Percentiles rank a stretch among this genome's conserved stretches.
phyloP scores from a whole-genome alignment of 2,797 vertebrate species.

The Taenioides sp. region DNA sequence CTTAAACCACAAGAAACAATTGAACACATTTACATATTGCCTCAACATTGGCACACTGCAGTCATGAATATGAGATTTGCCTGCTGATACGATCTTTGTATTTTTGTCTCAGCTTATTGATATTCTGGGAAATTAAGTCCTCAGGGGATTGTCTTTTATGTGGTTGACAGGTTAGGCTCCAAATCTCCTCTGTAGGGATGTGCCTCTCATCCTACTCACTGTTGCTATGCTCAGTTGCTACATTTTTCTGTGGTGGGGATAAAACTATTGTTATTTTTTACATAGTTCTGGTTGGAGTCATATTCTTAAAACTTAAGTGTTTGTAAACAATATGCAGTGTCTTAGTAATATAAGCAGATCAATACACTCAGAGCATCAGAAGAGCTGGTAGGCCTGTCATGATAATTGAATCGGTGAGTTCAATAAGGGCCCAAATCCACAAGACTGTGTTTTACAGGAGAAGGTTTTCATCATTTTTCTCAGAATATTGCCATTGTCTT shows the following conservation, averaged over 20 bases:
- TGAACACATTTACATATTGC: slow-evolving; percentile 11
- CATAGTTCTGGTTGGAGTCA: background rate
- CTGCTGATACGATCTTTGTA: slow-evolving; percentile 10
- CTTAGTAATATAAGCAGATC: background rate
- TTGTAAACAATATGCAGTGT: background rate
- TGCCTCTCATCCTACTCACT: slow-evolving; percentile 83
- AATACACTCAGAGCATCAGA: background rate
- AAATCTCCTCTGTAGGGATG: slow-evolving; percentile 69
- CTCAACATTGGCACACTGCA: slow-evolving; percentile 1
- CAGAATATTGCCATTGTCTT: too few relatives aligned
- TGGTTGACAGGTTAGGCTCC: slow-evolving; percentile 71
- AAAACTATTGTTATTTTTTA: too few relatives aligned
- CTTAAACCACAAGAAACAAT: slow-evolving; percentile 1
- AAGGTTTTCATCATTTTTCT: too few relatives aligned
- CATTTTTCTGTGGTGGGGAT: slow-evolving; percentile 35
- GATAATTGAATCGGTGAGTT: too few relatives aligned
- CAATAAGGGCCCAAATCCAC: too few relatives aligned
- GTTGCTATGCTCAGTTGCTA: slow-evolving; percentile 74
- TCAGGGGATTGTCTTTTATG: slow-evolving; percentile 77
- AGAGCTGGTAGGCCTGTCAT: too few relatives aligned
- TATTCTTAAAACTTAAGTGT: background rate
- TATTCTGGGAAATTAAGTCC: slow-evolving; percentile 77
- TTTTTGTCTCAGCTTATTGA: slow-evolving; percentile 9
- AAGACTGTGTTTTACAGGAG: too few relatives aligned
- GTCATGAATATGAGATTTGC: slow-evolving; percentile 3